Conservation (phyloP, 2,797 vertebrate genomes). For the Nasua narica region DNA sequence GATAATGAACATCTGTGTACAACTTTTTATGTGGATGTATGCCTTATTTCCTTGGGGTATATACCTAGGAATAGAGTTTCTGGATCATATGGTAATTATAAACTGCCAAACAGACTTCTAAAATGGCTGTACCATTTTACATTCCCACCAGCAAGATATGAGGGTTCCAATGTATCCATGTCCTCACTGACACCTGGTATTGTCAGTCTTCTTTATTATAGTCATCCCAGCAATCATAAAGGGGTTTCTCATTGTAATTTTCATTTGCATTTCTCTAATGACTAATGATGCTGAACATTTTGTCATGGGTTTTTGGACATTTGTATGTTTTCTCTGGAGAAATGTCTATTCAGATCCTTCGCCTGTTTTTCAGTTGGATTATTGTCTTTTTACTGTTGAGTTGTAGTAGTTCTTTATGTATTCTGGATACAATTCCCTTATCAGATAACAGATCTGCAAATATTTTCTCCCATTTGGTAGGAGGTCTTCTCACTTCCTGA, state of each 20-base stretch:
- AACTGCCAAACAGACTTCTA: not conserved
- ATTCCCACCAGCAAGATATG: not conserved
- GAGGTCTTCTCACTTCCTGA: not conserved
- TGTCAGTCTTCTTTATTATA: not conserved
- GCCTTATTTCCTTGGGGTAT: not conserved
- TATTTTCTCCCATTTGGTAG: not conserved
- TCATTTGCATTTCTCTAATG: not conserved
- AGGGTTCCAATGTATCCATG: not conserved
- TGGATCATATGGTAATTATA: not conserved
- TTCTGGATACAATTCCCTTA: not conserved
- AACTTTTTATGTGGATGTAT: not conserved
- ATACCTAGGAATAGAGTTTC: not conserved
- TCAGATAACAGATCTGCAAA: not conserved
- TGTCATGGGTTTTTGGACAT: not conserved
- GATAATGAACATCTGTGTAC: not conserved
- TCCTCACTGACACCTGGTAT: not conserved
- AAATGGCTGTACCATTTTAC: not conserved
- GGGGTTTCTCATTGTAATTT: not conserved
- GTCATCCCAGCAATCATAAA: not conserved
- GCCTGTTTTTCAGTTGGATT: not conserved
- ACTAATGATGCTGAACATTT: not conserved
- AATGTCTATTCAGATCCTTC: not conserved
- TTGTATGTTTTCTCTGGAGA: not conserved
- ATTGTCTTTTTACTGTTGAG: not conserved
- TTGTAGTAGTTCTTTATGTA: not conserved